Percentiles rank a stretch among this genome's conserved stretches.
These are phyloP conservation scores for Hemibagrus wyckioides DNA, from an alignment of 2,113 vertebrate species.

Conservation along the genomic window DNA sequence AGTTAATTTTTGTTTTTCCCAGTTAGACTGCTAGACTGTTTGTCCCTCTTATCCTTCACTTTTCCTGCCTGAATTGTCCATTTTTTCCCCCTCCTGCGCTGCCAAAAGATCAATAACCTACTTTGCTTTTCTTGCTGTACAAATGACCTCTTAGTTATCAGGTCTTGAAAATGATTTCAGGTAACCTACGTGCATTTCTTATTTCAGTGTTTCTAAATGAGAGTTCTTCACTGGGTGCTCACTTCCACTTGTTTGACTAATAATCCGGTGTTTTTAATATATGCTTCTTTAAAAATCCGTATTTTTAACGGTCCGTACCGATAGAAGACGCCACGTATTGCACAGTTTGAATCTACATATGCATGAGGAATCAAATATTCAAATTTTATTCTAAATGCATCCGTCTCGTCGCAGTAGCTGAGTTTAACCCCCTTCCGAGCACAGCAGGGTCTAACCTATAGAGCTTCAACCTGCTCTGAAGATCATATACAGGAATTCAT, in stretches of 20 bases:
- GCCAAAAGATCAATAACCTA: not conserved
- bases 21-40: slow-evolving; percentile 10
- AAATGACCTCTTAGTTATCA: slow-evolving; percentile 15
- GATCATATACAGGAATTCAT: not conserved
- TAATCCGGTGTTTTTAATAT: slow-evolving; percentile 10
- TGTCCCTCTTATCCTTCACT: not conserved
- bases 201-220: not conserved
- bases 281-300: slow-evolving; percentile 5
- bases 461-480: not conserved
- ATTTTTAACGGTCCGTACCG: slow-evolving; percentile 2
- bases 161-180: slow-evolving; percentile 29
- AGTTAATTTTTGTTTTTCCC: not conserved
- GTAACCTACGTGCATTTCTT: slow-evolving; percentile 9
- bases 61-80: not conserved
- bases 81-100: not conserved
- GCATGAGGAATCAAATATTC: slow-evolving; percentile 37
- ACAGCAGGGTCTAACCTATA: slow-evolving; percentile 18
- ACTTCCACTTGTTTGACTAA: slow-evolving; percentile 14
- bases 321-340: not conserved
- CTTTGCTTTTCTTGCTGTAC: slow-evolving; percentile 27
- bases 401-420: not conserved
- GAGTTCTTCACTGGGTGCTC: slow-evolving; percentile 23
- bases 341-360: slow-evolving; percentile 25
- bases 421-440: not conserved
- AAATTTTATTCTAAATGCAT: slow-evolving; percentile 21